Conservation (phyloP, 1,140 invertebrate species). For the Aphelinus certus region DNA sequence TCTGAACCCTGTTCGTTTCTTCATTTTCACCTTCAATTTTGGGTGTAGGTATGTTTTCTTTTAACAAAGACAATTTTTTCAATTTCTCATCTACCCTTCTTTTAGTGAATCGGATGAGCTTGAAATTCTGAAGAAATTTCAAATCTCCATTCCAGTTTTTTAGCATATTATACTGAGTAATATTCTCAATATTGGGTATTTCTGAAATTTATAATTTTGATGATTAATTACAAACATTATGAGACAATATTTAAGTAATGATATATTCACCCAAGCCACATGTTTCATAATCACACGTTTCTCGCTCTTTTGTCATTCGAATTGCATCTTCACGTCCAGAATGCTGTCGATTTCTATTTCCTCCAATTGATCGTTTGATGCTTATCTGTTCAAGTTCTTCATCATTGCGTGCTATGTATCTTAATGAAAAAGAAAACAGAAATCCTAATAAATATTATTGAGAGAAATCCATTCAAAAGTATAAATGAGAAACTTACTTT, state of each 20-base stretch:
- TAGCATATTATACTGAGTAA: conserved; percentile 69
- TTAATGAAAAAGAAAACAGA: conserved; percentile 47
- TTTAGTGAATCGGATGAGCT: conserved; percentile 69
- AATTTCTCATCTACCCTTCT: conserved; percentile 60
- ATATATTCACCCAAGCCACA: conserved; percentile 74
- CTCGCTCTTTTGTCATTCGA: conserved; percentile 75
- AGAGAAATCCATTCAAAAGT: conserved; percentile 8
- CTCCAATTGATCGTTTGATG: conserved; percentile 78
- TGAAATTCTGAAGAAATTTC: conserved; percentile 73
- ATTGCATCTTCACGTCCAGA: conserved; percentile 79
- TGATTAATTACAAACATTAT: not conserved
- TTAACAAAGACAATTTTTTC: conserved; percentile 23
- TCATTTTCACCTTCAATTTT: not conserved
- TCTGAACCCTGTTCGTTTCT: not conserved
- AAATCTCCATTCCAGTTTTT: conserved; percentile 75
- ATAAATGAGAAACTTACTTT: conserved; percentile 59
- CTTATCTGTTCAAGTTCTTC: conserved; percentile 80
- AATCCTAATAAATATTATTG: not conserved
- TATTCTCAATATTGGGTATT: conserved; percentile 73
- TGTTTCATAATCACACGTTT: conserved; percentile 75
- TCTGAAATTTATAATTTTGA: conserved; percentile 56
- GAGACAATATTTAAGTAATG: conserved; percentile 28
- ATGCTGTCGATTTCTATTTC: conserved; percentile 77
- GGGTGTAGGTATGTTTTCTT: conserved; percentile 20
- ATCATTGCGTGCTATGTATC: conserved; percentile 73